Percentiles rank a stretch among this genome's conserved stretches.
Evolutionary conservation across 2,113 vertebrate species (phyloP).

Genomic region (Mirounga angustirostris): DNA sequence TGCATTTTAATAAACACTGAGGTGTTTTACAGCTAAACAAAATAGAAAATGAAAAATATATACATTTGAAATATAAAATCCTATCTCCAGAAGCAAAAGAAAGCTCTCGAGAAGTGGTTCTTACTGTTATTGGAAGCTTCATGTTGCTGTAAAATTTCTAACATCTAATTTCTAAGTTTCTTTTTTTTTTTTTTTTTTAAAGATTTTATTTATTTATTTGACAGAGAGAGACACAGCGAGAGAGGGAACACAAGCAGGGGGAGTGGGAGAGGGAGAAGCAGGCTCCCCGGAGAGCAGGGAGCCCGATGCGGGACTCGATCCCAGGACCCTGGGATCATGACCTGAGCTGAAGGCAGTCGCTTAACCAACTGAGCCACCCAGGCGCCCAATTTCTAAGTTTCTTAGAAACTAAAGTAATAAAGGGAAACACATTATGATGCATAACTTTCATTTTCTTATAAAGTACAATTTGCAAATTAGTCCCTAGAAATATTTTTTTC

Average conservation of each 20-base stretch:
- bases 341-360: too few relatives aligned
- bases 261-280: too few relatives aligned
- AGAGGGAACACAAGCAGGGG: too few relatives aligned
- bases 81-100: not conserved
- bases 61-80: not conserved
- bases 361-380: too few relatives aligned
- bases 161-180: conserved; percentile 38
- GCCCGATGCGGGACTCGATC: too few relatives aligned
- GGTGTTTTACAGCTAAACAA: not conserved
- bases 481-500: conserved; percentile 21
- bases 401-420: not conserved
- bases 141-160: conserved; percentile 12
- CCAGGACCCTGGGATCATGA: too few relatives aligned
- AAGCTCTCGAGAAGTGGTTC: not conserved
- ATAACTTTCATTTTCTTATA: conserved; percentile 44
- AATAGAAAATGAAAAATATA: not conserved
- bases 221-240: too few relatives aligned
- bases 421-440: not conserved
- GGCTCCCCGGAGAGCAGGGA: too few relatives aligned
- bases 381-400: conserved; percentile 56
- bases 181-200: too few relatives aligned
- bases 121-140: not conserved
- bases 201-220: too few relatives aligned
- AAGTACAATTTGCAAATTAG: conserved; percentile 59
- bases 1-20: not conserved